Evolutionary conservation across 2,888 invertebrate species (phyloP).

Genomic region (Drosophila fungiperda): DNA sequence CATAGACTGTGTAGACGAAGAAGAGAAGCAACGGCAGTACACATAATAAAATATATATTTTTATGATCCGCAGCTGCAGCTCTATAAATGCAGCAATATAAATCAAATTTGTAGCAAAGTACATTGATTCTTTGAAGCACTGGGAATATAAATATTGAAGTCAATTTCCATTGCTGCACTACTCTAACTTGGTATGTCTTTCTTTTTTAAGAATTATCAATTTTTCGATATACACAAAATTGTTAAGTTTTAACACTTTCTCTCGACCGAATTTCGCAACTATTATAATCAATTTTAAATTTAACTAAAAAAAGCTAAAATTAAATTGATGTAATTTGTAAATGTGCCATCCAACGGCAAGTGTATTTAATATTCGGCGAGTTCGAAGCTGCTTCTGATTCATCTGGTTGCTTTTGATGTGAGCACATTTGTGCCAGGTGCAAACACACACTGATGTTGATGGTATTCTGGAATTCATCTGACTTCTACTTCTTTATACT

Average conservation of each 20-base stretch:
- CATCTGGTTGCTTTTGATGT: constrained; percentile 10
- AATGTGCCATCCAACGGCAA: background rate
- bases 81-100: constrained; percentile 11
- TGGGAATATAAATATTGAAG: background rate
- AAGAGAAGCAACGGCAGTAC: constrained; percentile 22
- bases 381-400: background rate
- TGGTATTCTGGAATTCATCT: constrained; percentile 6
- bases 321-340: background rate
- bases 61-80: constrained; percentile 52
- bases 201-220: background rate
- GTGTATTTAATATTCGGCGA: background rate
- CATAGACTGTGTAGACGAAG: constrained; percentile 27
- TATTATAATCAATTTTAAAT: background rate
- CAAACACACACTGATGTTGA: constrained; percentile 12
- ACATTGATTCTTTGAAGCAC: background rate
- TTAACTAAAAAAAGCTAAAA: background rate
- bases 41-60: constrained; percentile 69
- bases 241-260: background rate
- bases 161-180: constrained; percentile 1
- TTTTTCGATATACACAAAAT: background rate
- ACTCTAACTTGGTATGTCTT: background rate
- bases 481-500: background rate
- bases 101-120: constrained; percentile 22
- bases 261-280: background rate
- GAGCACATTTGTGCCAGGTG: constrained; percentile 17